phyloP scores from a whole-genome alignment of 64 coral and sea anemone species.

The Acropora yongei region DNA sequence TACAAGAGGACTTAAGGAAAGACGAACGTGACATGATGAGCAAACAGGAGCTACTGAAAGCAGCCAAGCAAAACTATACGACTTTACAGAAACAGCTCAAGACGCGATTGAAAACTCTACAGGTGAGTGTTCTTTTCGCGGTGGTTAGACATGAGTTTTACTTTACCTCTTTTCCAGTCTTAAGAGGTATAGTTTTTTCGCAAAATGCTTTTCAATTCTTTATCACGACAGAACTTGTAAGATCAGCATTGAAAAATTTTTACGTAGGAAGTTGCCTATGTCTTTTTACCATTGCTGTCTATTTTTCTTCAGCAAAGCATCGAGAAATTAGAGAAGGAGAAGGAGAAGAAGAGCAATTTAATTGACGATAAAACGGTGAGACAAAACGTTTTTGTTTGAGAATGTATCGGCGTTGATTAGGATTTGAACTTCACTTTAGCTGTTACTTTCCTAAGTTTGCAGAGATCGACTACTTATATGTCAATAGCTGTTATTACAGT shows the following conservation, averaged over 20 bases:
- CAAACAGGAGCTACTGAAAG: constrained; percentile 94
- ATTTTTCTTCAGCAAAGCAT: constrained; percentile 70
- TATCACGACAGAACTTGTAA: no score
- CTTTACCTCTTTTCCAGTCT: no score
- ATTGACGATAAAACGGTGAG: constrained; percentile 92
- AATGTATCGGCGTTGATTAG: not conserved
- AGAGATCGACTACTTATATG: no score
- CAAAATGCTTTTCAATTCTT: no score
- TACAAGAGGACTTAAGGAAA: constrained; percentile 86
- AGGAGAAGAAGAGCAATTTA: constrained; percentile 55
- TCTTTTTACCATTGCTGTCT: not conserved
- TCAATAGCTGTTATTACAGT: no score
- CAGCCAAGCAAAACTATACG: constrained; percentile 88
- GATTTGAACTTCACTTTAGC: not conserved
- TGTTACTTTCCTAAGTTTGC: no score
- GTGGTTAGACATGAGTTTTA: no score
- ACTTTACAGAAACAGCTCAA: constrained; percentile 85
- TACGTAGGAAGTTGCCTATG: no score
- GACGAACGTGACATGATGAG: constrained; percentile 83
- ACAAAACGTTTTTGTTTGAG: not conserved
- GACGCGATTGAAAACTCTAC: constrained; percentile 71
- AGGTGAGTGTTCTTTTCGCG: constrained; percentile 44
- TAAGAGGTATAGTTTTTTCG: no score
- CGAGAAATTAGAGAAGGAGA: constrained; percentile 75
- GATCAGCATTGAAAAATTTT: no score